phyloP scores from a whole-genome alignment of 2,113 vertebrate genomes.

The Acanthochromis polyacanthus region DNA sequence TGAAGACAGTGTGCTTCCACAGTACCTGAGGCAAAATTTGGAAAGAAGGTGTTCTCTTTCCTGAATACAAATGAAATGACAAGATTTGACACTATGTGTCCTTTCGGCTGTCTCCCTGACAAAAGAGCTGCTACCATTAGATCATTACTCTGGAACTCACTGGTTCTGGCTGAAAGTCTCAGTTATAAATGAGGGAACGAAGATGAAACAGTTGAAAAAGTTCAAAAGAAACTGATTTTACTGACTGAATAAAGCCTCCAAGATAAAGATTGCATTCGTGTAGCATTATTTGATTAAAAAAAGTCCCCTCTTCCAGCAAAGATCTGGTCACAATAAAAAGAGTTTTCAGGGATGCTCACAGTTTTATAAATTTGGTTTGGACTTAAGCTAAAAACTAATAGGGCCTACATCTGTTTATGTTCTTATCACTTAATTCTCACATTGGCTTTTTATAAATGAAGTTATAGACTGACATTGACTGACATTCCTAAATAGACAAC shows the following conservation, averaged over 20 bases:
- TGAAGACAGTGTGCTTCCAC: constrained; percentile 33
- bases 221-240: too few relatives aligned
- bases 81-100: constrained; percentile 46
- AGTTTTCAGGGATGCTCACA: too few relatives aligned
- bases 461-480: too few relatives aligned
- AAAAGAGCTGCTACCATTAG: constrained; percentile 32
- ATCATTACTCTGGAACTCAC: constrained; percentile 16
- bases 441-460: too few relatives aligned
- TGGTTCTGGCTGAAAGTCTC: constrained; percentile 30
- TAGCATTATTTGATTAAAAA: constrained; percentile 39
- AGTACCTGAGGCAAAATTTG: constrained; percentile 45
- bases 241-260: too few relatives aligned
- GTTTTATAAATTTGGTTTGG: too few relatives aligned
- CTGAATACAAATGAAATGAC: constrained; percentile 64
- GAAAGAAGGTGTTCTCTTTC: constrained; percentile 27
- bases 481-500: too few relatives aligned
- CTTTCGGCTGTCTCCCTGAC: constrained; percentile 42
- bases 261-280: background rate
- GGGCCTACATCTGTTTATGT: too few relatives aligned
- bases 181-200: constrained; percentile 21
- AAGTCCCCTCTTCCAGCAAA: background rate
- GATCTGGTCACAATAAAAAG: background rate
- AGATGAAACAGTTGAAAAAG: too few relatives aligned
- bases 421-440: too few relatives aligned
- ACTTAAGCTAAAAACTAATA: too few relatives aligned